phyloP scores from a whole-genome alignment of 2,888 invertebrate species.

The Luffia ferchaultella region DNA sequence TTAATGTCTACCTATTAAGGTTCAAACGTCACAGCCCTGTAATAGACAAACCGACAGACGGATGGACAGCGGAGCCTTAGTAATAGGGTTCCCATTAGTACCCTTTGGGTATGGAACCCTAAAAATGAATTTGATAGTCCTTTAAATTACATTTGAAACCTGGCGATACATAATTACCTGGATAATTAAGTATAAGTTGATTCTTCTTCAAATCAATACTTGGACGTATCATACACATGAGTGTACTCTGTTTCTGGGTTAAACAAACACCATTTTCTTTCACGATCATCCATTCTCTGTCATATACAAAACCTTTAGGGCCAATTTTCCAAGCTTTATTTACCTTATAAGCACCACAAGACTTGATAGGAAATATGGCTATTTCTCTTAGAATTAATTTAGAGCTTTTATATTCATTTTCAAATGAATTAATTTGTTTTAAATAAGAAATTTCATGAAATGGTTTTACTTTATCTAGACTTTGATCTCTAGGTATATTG shows the following conservation, averaged over 20 bases:
- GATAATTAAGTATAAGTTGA: conserved; percentile 65
- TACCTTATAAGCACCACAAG: conserved; percentile 83
- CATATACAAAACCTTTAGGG: conserved; percentile 82
- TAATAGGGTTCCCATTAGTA: too few species aligned
- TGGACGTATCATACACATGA: conserved; percentile 82
- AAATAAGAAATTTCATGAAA: too few species aligned
- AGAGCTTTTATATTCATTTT: conserved; percentile 13
- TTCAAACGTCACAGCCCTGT: too few species aligned
- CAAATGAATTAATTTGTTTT: too few species aligned
- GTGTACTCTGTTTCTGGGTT: conserved; percentile 86
- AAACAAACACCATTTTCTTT: conserved; percentile 82
- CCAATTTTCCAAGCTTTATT: conserved; percentile 75
- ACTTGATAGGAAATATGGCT: conserved; percentile 87
- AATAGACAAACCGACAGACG: too few species aligned
- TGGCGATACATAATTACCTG: conserved; percentile 67
- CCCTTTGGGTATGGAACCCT: too few species aligned
- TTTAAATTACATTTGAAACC: too few species aligned
- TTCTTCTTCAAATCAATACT: conserved; percentile 68
- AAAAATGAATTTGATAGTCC: too few species aligned
- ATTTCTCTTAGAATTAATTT: conserved; percentile 34
- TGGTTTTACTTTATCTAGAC: conserved; percentile 15
- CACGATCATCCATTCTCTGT: conserved; percentile 94
- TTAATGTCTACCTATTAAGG: too few species aligned
- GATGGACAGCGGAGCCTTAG: too few species aligned
- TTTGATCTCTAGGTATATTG: conserved; percentile 15